Evolutionary conservation across 2,113 vertebrate genomes (phyloP).

Genomic region (Callipepla californica): DNA sequence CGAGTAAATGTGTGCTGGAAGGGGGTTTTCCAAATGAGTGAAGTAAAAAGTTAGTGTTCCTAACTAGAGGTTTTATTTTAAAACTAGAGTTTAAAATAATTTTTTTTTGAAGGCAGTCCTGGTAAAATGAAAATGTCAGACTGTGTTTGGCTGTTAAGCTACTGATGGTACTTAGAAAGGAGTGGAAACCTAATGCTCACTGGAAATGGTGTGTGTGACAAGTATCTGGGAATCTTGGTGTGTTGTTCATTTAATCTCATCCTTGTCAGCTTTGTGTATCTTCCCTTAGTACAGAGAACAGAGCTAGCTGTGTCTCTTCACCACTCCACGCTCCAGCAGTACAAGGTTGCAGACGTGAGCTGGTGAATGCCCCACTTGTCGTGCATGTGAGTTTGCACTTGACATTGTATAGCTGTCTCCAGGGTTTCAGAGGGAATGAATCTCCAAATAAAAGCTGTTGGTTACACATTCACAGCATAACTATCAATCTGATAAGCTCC

Average conservation of each 20-base stretch:
- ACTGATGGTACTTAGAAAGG: background rate
- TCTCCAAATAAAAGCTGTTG: background rate
- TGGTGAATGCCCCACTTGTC: background rate
- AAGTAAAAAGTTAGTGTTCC: background rate
- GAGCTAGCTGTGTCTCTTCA: background rate
- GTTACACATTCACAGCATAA: background rate
- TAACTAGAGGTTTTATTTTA: no score
- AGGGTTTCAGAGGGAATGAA: background rate
- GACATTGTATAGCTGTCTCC: background rate
- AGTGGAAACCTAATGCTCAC: background rate
- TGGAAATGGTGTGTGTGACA: background rate
- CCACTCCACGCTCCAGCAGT: background rate
- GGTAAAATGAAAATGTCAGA: background rate
- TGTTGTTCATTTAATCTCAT: background rate
- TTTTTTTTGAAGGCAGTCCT: background rate
- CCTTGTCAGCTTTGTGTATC: background rate
- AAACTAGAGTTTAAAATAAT: no score
- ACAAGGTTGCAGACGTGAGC: background rate
- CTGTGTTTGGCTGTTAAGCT: background rate
- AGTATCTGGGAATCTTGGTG: background rate
- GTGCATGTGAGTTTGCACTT: background rate
- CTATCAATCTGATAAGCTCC: background rate
- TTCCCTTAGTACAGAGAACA: background rate
- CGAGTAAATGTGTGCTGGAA: background rate
- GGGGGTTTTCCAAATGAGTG: background rate